phyloP scores from a whole-genome alignment of 64 coral and sea anemone species.

The Porites australiensis region DNA sequence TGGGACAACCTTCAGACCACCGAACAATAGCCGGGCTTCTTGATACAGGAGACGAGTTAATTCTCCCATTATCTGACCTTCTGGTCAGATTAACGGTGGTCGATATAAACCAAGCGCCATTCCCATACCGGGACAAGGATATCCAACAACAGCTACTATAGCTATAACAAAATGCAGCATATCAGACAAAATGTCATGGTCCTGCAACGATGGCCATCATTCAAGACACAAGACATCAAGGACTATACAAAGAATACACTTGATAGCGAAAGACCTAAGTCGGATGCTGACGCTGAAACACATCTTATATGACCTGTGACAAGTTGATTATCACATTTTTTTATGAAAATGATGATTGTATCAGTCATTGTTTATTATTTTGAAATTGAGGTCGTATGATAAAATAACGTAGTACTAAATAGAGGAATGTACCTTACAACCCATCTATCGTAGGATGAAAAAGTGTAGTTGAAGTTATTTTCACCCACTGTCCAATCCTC shows the following conservation, averaged over 20 bases:
- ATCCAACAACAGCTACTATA: conserved; percentile 55
- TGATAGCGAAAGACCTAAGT: no score
- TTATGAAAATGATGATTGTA: no score
- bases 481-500: conserved; percentile 74
- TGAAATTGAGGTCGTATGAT: background rate
- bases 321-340: no score
- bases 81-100: conserved; percentile 46
- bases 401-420: background rate
- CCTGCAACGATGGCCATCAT: no score
- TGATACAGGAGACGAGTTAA: conserved; percentile 69
- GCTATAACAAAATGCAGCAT: background rate
- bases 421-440: background rate
- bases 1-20: conserved; percentile 17
- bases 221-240: no score
- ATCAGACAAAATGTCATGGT: no score
- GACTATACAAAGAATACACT: no score
- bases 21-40: conserved; percentile 39
- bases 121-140: background rate
- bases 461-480: conserved; percentile 50
- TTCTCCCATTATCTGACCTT: conserved; percentile 43
- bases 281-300: no score
- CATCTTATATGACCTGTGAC: no score
- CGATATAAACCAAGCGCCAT: conserved; percentile 24
- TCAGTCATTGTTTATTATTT: no score
- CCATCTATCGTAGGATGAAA: background rate